A percentile compares a stretch with the other conserved stretches of the same genome.
These are phyloP conservation scores for Sapayoa aenigma DNA, from an alignment of 2,113 vertebrate species.

Conservation along the genomic window DNA sequence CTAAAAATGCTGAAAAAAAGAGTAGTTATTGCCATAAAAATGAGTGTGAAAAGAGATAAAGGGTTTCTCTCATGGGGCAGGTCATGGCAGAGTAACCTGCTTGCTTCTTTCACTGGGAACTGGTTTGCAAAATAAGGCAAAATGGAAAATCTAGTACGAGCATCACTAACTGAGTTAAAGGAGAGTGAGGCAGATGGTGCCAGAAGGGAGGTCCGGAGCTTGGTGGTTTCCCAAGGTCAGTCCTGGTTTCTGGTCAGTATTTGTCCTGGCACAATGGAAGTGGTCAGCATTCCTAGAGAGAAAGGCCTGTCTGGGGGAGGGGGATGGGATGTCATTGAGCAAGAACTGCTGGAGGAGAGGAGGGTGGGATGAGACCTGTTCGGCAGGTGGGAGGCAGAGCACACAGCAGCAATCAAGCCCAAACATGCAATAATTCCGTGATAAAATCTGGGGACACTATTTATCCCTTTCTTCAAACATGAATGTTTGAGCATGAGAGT, in stretches of 20 bases:
- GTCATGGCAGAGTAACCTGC: background rate
- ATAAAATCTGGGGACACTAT: background rate
- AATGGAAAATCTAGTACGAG: background rate
- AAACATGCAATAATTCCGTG: background rate
- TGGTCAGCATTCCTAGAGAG: background rate
- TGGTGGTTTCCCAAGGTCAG: background rate
- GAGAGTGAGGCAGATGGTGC: background rate
- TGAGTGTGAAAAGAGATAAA: conserved; percentile 1
- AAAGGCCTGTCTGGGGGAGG: background rate
- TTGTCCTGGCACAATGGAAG: background rate
- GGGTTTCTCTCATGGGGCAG: background rate
- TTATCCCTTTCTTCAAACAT: background rate
- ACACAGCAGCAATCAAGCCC: fast-evolving
- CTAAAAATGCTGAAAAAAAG: background rate
- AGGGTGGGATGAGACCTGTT: background rate
- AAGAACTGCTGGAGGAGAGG: background rate
- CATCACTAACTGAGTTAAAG: background rate
- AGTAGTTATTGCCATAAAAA: background rate
- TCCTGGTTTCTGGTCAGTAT: background rate
- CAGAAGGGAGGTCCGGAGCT: background rate
- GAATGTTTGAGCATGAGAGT: background rate
- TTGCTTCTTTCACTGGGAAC: background rate
- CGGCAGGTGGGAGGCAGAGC: background rate
- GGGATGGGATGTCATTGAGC: background rate
- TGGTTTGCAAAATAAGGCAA: background rate